Evolutionary conservation across 2,888 invertebrate species (phyloP), one percentile per base, ranked within the genome.

Genomic region (Tyria jacobaeae): DNA sequence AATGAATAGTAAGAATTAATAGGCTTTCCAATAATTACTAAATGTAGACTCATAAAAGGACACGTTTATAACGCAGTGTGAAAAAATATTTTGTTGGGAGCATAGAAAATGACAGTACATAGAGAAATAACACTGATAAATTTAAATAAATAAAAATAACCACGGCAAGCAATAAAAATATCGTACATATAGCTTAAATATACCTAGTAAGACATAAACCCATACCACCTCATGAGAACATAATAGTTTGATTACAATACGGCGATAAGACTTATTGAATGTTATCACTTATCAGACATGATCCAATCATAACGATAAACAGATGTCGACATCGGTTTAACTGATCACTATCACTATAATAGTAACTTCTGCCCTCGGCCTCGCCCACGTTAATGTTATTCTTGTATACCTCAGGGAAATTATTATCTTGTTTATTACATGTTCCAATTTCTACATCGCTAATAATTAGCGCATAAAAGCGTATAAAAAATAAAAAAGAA

Each of bases 231-330:
- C 24, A 24, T 21, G 35, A 55, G 54, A 72, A 72, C 71, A 61
- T 70, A 71, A 7, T 31, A 31, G 4, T 31, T 76, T 82, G 82
- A 83, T 83, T 81, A 79, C 78, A 76, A 52, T 79, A 79, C 62
- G 73, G 70, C 72, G 83, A 87, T 88, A 86, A 87, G 85, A 75
- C 75, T 76, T 80, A 83, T 79, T 81, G 78, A 80, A 82, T 79
- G 78, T 82, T 86, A 54, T 85, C 83, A 79, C 75, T 71, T 64
- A 73, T 71, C 76, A 73, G 72, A 76, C 79, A 70, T 73, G 70
- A 65, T 73, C 17, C 76, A 68, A 71, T 71, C 78, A 79, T 82
- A 79, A 80, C 35, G 78, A 72, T 65, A 63, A 56, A 66, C 53
- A 60, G 71, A 75, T 78, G 75, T 61, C 62, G 35, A 55, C 7